phyloP scores from a whole-genome alignment of 92 coral and sea anemone species.

The Porites divaricata region DNA sequence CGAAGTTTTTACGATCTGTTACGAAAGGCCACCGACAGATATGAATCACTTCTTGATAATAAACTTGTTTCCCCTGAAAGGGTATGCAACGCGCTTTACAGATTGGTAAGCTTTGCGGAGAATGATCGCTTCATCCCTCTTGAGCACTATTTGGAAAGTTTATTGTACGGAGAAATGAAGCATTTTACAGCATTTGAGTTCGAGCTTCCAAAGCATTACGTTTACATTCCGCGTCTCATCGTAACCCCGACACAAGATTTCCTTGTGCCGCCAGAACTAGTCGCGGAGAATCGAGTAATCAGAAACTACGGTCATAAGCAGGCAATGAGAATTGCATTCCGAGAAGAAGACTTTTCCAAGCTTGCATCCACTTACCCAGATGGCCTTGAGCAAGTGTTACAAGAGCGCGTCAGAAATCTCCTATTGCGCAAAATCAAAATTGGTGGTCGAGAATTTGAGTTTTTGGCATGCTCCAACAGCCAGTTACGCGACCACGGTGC shows the following conservation, averaged over 20 bases:
- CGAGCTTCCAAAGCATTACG: conserved; percentile 87
- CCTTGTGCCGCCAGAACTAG: conserved; percentile 87
- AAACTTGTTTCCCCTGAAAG: conserved; percentile 7
- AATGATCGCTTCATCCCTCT: conserved; percentile 70
- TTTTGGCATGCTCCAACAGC: conserved; percentile 94
- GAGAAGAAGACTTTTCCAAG: conserved; percentile 95
- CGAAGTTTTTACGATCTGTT: conserved; percentile 68
- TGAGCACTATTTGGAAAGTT: conserved; percentile 56
- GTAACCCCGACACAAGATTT: conserved; percentile 88
- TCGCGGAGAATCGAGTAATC: conserved; percentile 93
- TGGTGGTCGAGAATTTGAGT: conserved; percentile 75
- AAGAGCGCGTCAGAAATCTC: conserved; percentile 68
- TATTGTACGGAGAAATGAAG: conserved; percentile 64
- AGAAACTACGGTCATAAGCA: conserved; percentile 77
- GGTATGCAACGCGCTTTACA: conserved; percentile 72
- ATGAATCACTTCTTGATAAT: conserved; percentile 1
- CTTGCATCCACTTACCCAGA: conserved; percentile 66
- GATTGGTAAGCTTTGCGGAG: conserved; percentile 61
- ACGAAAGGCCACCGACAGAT: conserved; percentile 51
- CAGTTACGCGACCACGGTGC: conserved; percentile 96
- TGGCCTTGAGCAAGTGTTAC: conserved; percentile 67
- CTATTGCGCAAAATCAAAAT: conserved; percentile 54
- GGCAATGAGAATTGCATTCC: conserved; percentile 87
- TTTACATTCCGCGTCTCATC: conserved; percentile 85
- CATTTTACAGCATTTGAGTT: conserved; percentile 62